Evolutionary conservation across 2,888 invertebrate genomes (phyloP).

Genomic region (Listrodromus nycthemerus): DNA sequence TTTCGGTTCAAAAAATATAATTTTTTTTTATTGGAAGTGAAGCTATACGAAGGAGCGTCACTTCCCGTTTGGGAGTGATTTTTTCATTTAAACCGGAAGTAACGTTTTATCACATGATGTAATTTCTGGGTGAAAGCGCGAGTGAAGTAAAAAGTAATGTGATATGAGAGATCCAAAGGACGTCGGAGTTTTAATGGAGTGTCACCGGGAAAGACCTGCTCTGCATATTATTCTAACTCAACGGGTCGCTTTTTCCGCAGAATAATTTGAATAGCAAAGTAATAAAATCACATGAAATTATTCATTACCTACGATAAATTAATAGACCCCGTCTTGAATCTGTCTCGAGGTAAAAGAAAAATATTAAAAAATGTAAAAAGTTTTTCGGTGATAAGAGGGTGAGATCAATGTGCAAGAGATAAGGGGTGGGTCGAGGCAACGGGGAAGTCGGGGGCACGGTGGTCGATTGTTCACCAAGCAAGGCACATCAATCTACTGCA

Average conservation of each 20-base stretch:
- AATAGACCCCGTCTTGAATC: neutral
- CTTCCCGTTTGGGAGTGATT: no score
- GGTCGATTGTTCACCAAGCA: neutral
- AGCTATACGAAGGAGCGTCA: no score
- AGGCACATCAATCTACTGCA: constrained; percentile 1
- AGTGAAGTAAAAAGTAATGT: neutral
- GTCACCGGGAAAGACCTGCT: neutral
- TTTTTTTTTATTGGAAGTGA: no score
- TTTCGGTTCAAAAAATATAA: no score
- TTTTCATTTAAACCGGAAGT: neutral
- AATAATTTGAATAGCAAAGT: constrained; percentile 1
- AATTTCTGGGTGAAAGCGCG: neutral
- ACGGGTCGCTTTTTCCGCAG: neutral
- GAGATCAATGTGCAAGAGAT: neutral
- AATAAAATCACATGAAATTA: neutral
- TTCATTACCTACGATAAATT: neutral
- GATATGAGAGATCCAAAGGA: neutral
- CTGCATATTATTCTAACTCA: neutral
- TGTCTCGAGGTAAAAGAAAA: neutral
- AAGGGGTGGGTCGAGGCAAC: neutral
- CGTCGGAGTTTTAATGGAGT: neutral
- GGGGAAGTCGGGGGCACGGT: neutral
- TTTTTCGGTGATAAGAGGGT: neutral
- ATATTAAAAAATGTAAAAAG: neutral
- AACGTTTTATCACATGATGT: neutral